Percentiles rank a stretch among this genome's conserved stretches.
Evolutionary conservation across 2,113 vertebrate genomes (phyloP).

Genomic region (Pholis gunnellus): DNA sequence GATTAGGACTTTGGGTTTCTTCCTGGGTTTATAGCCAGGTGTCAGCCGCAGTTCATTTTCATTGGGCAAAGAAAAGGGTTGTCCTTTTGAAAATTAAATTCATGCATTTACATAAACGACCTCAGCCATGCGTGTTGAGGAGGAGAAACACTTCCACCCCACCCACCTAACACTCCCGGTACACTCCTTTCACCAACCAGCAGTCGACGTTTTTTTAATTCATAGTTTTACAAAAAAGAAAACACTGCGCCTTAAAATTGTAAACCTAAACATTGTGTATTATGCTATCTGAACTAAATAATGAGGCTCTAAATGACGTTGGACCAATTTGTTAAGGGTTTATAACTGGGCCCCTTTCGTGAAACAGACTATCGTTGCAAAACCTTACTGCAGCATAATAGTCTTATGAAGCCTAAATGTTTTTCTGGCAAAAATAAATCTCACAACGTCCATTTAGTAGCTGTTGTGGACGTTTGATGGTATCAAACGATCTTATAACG

Average conservation of each 20-base stretch:
- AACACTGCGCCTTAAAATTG: background rate
- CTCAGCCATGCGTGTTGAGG: constrained; percentile 72
- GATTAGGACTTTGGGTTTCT: constrained; percentile 86
- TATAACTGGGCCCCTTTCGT: background rate
- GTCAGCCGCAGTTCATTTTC: constrained; percentile 90
- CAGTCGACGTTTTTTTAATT: constrained; percentile 47
- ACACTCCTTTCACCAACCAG: constrained; percentile 35
- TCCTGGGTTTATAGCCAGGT: constrained; percentile 97
- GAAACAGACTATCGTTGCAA: background rate
- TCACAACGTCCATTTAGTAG: background rate
- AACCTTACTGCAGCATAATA: background rate
- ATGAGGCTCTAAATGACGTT: background rate
- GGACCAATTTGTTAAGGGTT: background rate
- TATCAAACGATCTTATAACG: background rate
- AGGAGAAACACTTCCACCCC: constrained; percentile 75
- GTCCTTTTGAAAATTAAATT: constrained; percentile 87
- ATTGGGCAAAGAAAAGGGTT: constrained; percentile 94
- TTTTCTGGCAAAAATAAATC: constrained; percentile 2
- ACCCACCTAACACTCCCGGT: constrained; percentile 62
- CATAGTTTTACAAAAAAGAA: constrained; percentile 7
- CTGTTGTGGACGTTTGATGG: background rate
- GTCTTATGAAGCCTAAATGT: background rate
- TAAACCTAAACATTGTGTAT: background rate
- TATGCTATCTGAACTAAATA: background rate
- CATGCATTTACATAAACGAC: constrained; percentile 86